Evolutionary conservation across 2,888 invertebrate species (phyloP).

Genomic region (Scaptomyza caliginosa): DNA sequence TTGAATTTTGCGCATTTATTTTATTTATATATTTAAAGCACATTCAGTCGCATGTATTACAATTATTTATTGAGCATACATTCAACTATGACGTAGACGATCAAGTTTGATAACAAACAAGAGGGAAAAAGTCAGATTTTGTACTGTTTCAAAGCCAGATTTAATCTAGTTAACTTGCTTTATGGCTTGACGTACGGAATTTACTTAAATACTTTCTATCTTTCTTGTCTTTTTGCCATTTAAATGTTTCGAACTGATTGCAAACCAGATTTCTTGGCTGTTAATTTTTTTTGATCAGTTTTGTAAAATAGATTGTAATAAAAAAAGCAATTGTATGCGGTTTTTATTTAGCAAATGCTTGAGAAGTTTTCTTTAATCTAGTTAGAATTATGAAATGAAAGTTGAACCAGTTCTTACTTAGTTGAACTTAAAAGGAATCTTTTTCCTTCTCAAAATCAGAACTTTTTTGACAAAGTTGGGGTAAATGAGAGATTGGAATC

Average conservation of each 20-base stretch:
- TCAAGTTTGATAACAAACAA: slow-evolving; percentile 16
- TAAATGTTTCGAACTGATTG: slow-evolving; percentile 6
- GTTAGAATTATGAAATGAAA: no score
- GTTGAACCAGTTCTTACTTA: no score
- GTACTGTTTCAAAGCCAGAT: slow-evolving; percentile 20
- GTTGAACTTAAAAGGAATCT: no score
- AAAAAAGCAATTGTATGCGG: slow-evolving; percentile 49
- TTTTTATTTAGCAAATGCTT: slow-evolving; percentile 53
- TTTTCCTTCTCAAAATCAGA: no score
- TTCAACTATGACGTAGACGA: slow-evolving; percentile 39
- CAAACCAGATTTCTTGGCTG: slow-evolving; percentile 54
- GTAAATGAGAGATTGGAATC: no score
- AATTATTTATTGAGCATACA: slow-evolving; percentile 19
- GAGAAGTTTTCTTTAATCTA: background rate
- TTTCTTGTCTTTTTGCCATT: background rate
- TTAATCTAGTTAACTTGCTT: slow-evolving; percentile 22
- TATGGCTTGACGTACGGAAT: slow-evolving; percentile 8
- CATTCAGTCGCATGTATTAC: slow-evolving; percentile 18
- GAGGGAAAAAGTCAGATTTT: background rate
- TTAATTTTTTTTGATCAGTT: slow-evolving; percentile 53
- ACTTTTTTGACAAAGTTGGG: no score
- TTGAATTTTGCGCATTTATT: slow-evolving; percentile 51
- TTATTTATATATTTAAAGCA: slow-evolving; percentile 33
- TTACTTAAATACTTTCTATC: background rate
- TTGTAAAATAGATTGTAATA: slow-evolving; percentile 11